phyloP scores from a whole-genome alignment of 2,888 invertebrate species.

The Bellardia bayeri region DNA sequence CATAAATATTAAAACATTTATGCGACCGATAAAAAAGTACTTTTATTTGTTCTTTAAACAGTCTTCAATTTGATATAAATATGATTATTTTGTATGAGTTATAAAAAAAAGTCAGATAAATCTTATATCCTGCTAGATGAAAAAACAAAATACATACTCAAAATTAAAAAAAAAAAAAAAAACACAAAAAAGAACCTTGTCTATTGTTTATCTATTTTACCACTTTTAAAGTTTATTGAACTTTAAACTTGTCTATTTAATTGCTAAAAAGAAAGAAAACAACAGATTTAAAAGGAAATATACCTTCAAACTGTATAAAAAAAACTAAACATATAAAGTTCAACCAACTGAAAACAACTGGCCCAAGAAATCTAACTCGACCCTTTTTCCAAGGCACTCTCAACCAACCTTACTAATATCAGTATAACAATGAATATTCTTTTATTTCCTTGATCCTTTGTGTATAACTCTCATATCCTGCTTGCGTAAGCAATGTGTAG shows the following conservation, averaged over 20 bases:
- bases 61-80: too few species aligned
- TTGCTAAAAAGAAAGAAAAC: neutral
- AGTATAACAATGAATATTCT: neutral
- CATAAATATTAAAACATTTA: too few species aligned
- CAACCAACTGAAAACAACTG: slow-evolving; percentile 39
- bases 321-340: neutral
- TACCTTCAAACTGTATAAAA: neutral
- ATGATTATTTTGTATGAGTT: too few species aligned
- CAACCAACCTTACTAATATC: neutral
- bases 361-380: slow-evolving; percentile 35
- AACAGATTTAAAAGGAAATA: neutral
- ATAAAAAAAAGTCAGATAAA: too few species aligned
- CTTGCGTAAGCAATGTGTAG: slow-evolving; percentile 3
- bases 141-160: too few species aligned
- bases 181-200: too few species aligned
- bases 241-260: neutral
- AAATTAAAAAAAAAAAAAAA: too few species aligned
- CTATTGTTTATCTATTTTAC: neutral
- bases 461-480: slow-evolving; percentile 36
- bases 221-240: neutral
- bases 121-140: too few species aligned
- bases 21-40: too few species aligned
- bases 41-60: too few species aligned
- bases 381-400: slow-evolving; percentile 17
- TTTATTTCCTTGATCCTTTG: neutral